phyloP scores from a whole-genome alignment of 2,888 invertebrate genomes.

The Molanna angustata region DNA sequence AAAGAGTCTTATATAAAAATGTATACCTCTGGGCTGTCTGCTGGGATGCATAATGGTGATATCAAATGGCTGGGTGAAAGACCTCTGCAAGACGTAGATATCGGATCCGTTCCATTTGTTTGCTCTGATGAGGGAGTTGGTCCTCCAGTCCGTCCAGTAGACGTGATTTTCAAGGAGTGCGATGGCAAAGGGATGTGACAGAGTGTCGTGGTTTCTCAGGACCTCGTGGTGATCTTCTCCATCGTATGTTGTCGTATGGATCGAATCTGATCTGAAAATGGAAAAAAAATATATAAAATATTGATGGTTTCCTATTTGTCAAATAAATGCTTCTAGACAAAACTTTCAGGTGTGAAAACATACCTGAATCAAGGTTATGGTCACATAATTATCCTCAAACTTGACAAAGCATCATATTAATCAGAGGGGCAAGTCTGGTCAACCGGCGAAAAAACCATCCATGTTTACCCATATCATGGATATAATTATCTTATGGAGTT shows the following conservation, averaged over 20 bases:
- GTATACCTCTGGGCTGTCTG: constrained; percentile 61
- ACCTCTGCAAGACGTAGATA: constrained; percentile 74
- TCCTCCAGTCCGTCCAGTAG: constrained; percentile 94
- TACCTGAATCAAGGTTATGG: no score
- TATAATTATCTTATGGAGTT: no score
- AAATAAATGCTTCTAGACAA: no score
- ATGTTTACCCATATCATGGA: no score
- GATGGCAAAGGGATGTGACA: constrained; percentile 88
- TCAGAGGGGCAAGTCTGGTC: no score
- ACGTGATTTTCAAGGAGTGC: constrained; percentile 82
- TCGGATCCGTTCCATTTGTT: constrained; percentile 85
- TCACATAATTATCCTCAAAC: no score
- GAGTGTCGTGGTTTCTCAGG: constrained; percentile 68
- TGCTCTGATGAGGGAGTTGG: constrained; percentile 80
- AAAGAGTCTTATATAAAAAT: no score
- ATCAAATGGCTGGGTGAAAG: constrained; percentile 87
- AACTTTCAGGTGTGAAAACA: no score
- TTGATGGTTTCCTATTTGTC: no score
- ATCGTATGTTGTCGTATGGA: constrained; percentile 80
- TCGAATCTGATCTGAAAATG: constrained; percentile 70
- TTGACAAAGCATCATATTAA: no score
- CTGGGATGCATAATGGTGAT: constrained; percentile 79
- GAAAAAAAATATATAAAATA: no score
- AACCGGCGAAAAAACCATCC: no score
- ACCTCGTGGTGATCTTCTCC: constrained; percentile 70